Percentiles rank a stretch among this genome's conserved stretches.
Conservation (phyloP, 2,888 invertebrate genomes). For the Clivina fossor region DNA sequence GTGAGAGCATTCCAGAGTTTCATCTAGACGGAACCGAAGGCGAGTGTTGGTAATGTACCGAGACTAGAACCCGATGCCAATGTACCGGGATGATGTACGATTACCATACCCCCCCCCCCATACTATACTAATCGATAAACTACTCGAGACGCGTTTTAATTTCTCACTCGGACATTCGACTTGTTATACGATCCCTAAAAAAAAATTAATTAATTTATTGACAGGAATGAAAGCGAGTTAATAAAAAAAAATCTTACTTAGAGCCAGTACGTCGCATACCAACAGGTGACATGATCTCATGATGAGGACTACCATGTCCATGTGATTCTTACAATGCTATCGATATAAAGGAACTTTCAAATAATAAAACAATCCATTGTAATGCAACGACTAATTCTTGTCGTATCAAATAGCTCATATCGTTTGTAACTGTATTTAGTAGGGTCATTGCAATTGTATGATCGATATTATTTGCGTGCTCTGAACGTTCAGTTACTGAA, state of each 20-base stretch:
- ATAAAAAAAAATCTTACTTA: conserved; percentile 3
- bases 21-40: conserved; percentile 81
- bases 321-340: conserved; percentile 65
- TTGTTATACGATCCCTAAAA: conserved; percentile 7
- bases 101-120: conserved; percentile 51
- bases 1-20: conserved; percentile 85
- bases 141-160: conserved; percentile 68
- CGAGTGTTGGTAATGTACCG: conserved; percentile 56
- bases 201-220: background rate
- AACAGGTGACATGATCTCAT: conserved; percentile 43
- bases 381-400: conserved; percentile 83
- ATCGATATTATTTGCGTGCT: conserved; percentile 93
- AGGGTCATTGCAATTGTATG: conserved; percentile 89
- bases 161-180: conserved; percentile 46
- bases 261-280: conserved; percentile 53
- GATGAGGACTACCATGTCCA: conserved; percentile 8
- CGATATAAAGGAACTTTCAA: conserved; percentile 84
- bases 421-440: conserved; percentile 69
- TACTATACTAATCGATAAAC: conserved; percentile 69
- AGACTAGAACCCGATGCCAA: conserved; percentile 47
- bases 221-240: background rate
- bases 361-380: conserved; percentile 82
- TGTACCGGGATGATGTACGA: conserved; percentile 35
- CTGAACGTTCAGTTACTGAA: conserved; percentile 78
- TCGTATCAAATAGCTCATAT: conserved; percentile 88